These are phyloP conservation scores for Cetoscarus ocellatus DNA, from an alignment of 2,797 vertebrate species.

Conservation along the genomic window DNA sequence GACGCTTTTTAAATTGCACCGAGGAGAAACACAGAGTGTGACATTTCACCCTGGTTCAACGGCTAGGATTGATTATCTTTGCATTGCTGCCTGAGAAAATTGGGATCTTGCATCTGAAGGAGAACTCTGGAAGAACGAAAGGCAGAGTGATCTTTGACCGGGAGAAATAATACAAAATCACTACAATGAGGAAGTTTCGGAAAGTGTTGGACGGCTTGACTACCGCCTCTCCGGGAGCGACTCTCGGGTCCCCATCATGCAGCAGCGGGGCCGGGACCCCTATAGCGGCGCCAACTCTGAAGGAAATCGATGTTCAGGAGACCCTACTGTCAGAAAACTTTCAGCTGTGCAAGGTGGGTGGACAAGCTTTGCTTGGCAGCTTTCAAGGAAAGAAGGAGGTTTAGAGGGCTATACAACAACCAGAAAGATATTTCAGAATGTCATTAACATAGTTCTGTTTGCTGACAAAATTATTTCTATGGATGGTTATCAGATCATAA, in stretches of 20 bases:
- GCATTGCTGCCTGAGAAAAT: conserved; percentile 31
- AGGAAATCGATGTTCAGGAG: conserved; percentile 93
- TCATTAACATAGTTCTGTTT: neutral
- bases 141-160: conserved; percentile 2
- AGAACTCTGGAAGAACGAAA: conserved; percentile 46
- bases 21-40: conserved; percentile 49
- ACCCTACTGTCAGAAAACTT: conserved; percentile 96
- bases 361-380: neutral
- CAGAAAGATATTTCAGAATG: neutral
- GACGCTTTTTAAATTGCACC: conserved; percentile 79
- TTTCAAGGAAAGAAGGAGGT: neutral
- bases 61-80: conserved; percentile 33
- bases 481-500: neutral
- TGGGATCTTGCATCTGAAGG: conserved; percentile 41
- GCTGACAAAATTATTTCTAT: no score
- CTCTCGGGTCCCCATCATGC: conserved; percentile 84
- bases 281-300: conserved; percentile 85
- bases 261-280: conserved; percentile 88
- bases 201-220: conserved; percentile 98
- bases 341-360: conserved; percentile 95
- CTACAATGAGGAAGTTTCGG: conserved; percentile 96
- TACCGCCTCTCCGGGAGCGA: conserved; percentile 91
- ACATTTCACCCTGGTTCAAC: conserved; percentile 17
- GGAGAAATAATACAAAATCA: neutral
- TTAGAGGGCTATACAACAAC: neutral